A percentile compares a stretch with the other conserved stretches of the same genome.
These are phyloP conservation scores for Oenanthe oenanthe DNA, from an alignment of 2,113 vertebrate genomes.

Conservation along the genomic window DNA sequence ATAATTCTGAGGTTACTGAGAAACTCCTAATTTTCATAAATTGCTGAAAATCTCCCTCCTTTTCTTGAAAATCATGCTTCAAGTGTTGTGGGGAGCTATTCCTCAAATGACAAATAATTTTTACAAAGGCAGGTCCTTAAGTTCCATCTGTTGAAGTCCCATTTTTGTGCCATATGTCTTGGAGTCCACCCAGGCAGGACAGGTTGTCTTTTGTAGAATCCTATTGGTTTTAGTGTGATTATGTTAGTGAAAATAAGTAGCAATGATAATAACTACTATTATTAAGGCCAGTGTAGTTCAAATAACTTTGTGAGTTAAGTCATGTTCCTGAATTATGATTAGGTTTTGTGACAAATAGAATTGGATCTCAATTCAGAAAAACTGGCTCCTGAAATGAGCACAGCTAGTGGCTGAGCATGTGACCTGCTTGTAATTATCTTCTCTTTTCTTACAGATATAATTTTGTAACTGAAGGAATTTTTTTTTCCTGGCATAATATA, in stretches of 20 bases:
- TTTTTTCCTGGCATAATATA: background rate
- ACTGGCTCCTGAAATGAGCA: background rate
- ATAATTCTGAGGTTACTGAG: background rate
- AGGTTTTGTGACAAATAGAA: background rate
- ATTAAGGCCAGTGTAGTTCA: background rate
- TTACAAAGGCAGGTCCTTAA: background rate
- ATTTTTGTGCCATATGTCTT: background rate
- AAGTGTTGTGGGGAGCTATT: background rate
- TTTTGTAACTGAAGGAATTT: background rate
- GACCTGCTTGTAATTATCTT: background rate
- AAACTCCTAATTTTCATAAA: background rate
- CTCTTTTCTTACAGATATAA: background rate
- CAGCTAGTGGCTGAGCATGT: background rate
- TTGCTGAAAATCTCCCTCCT: background rate
- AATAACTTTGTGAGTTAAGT: background rate
- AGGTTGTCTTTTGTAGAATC: background rate
- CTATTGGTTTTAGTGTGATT: background rate
- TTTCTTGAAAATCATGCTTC: background rate
- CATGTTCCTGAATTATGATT: background rate
- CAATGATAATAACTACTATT: background rate
- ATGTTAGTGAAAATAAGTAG: background rate
- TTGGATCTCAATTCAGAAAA: background rate
- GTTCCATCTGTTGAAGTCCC: background rate
- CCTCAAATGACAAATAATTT: background rate
- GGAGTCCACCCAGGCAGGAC: background rate